These are phyloP conservation scores for Andrena flavipes DNA, from an alignment of 2,888 invertebrate species.

Conservation along the genomic window DNA sequence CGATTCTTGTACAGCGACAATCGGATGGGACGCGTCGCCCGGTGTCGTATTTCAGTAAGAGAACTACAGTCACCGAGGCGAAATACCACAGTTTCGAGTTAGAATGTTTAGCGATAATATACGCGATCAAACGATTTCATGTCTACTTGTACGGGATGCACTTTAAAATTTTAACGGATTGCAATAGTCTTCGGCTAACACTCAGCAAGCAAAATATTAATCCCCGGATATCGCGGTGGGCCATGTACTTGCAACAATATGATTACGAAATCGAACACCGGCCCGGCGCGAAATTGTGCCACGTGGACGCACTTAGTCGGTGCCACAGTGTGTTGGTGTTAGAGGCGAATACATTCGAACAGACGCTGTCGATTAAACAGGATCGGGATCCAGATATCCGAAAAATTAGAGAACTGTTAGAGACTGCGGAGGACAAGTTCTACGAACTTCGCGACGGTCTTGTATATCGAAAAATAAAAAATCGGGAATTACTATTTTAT, in stretches of 20 bases:
- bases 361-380: conserved; percentile 8
- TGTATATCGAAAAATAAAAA: not conserved
- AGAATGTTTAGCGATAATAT: conserved; percentile 13
- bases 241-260: not conserved
- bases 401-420: not conserved
- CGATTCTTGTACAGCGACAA: conserved; percentile 16
- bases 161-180: conserved; percentile 31
- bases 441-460: conserved; percentile 20
- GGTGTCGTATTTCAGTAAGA: conserved; percentile 14
- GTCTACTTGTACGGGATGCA: conserved; percentile 3
- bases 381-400: not conserved
- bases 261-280: conserved; percentile 19
- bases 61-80: conserved; percentile 13
- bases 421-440: not conserved
- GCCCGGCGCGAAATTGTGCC: not conserved
- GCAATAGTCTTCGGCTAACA: conserved; percentile 20
- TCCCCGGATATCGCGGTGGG: conserved; percentile 17
- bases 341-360: conserved; percentile 17
- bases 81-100: conserved; percentile 27
- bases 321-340: conserved; percentile 1
- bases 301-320: conserved; percentile 16
- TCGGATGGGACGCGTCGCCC: not conserved
- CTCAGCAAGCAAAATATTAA: conserved; percentile 20
- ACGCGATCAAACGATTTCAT: conserved; percentile 29
- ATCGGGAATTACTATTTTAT: too few species aligned